Evolutionary conservation across 2,797 vertebrate species (phyloP).

Genomic region (Lithobates sylvaticus): DNA sequence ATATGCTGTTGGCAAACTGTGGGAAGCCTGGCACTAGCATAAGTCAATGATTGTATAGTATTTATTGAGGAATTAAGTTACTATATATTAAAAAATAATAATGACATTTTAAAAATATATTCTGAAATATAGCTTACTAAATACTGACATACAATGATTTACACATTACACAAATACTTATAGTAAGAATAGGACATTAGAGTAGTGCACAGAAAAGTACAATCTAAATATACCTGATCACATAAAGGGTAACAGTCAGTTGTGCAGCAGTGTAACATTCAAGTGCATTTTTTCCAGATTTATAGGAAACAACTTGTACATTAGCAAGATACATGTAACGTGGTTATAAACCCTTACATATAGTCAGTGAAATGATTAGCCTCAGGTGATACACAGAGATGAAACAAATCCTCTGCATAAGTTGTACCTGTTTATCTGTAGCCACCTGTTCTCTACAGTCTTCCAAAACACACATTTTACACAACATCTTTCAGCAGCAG

Average conservation of each 20-base stretch:
- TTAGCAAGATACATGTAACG: neutral
- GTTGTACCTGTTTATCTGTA: too few relatives aligned
- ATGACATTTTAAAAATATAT: neutral
- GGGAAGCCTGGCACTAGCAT: too few relatives aligned
- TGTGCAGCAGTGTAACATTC: slow-evolving; percentile 32
- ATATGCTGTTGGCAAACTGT: too few relatives aligned
- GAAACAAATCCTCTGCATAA: too few relatives aligned
- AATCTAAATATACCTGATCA: slow-evolving; percentile 27
- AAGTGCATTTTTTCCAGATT: neutral
- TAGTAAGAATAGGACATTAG: slow-evolving; percentile 12
- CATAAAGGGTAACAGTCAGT: slow-evolving; percentile 43
- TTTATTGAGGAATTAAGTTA: neutral
- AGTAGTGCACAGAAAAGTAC: neutral
- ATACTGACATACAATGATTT: neutral
- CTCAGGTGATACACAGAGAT: too few relatives aligned
- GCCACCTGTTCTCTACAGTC: too few relatives aligned
- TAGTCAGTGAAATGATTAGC: too few relatives aligned
- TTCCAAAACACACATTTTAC: too few relatives aligned
- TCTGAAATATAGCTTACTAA: neutral
- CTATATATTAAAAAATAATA: neutral
- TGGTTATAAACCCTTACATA: too few relatives aligned
- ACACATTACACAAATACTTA: neutral
- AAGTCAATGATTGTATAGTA: neutral
- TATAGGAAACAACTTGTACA: neutral
- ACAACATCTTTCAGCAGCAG: too few relatives aligned